These are phyloP conservation scores for Caiman crocodilus DNA, from an alignment of 2,797 vertebrate genomes.

Conservation along the genomic window DNA sequence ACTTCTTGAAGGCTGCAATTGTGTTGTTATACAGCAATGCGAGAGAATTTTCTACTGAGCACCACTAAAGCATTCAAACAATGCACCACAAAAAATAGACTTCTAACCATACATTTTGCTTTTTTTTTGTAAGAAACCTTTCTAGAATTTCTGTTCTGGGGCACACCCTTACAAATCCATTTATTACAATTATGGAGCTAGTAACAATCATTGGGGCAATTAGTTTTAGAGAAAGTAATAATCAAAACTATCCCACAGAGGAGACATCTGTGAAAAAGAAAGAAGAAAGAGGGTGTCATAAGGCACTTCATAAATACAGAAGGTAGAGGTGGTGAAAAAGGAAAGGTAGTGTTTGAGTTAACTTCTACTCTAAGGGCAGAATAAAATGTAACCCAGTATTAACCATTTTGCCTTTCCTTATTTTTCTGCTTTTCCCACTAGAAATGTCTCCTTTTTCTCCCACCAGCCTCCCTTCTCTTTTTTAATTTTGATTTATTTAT, in stretches of 20 bases:
- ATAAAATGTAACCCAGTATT: background rate
- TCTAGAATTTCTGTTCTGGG: background rate
- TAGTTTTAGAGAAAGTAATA: slow-evolving; percentile 38
- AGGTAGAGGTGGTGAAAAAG: slow-evolving; percentile 22
- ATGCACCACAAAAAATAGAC: background rate
- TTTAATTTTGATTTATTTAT: background rate
- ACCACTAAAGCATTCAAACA: background rate
- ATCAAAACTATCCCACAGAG: slow-evolving; percentile 39
- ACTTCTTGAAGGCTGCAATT: slow-evolving; percentile 6
- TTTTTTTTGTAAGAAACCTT: background rate
- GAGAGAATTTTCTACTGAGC: slow-evolving; percentile 31
- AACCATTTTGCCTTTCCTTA: background rate
- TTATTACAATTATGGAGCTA: background rate
- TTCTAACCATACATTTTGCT: fast-evolving
- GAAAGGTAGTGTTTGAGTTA: background rate
- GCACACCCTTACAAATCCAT: background rate
- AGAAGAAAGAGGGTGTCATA: slow-evolving; percentile 31
- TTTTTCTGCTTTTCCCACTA: background rate
- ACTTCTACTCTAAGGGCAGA: background rate
- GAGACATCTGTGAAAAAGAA: slow-evolving; percentile 25
- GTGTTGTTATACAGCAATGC: background rate
- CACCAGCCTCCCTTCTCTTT: background rate
- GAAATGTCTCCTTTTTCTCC: background rate
- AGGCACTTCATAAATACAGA: background rate
- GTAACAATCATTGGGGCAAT: background rate